Evolutionary conservation across 1,140 invertebrate genomes (phyloP).

Genomic region (Meloidogyne exigua): DNA sequence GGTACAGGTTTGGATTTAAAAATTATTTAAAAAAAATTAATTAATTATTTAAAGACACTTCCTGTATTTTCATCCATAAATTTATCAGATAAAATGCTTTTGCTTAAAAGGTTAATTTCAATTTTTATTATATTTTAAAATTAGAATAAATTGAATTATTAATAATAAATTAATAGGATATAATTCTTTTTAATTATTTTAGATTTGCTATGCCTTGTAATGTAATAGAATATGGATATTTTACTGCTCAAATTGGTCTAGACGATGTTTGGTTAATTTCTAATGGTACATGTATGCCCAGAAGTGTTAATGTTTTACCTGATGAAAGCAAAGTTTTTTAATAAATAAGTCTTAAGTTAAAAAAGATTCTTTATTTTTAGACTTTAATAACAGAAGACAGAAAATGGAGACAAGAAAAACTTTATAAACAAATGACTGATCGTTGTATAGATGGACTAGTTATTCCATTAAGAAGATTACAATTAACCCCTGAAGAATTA

Average conservation of each 20-base stretch:
- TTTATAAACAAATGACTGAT: conserved; percentile 62
- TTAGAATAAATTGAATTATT: too few species aligned
- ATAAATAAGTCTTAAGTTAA: background rate
- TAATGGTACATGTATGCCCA: conserved; percentile 48
- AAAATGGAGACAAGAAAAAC: conserved; percentile 62
- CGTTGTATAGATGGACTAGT: conserved; percentile 62
- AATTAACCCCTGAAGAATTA: conserved; percentile 59
- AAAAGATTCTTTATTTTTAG: conserved; percentile 3
- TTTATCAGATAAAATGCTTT: conserved; percentile 35
- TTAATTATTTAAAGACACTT: conserved; percentile 28
- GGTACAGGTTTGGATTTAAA: conserved; percentile 25
- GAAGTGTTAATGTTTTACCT: conserved; percentile 42
- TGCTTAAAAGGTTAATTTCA: conserved; percentile 42
- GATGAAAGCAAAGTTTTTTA: conserved; percentile 36
- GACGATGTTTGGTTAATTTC: conserved; percentile 52
- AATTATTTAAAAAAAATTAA: background rate
- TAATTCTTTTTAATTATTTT: conserved; percentile 5
- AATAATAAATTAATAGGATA: too few species aligned
- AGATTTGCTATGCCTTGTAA: conserved; percentile 46
- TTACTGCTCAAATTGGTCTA: conserved; percentile 43
- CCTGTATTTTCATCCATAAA: conserved; percentile 34
- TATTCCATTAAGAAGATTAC: conserved; percentile 47
- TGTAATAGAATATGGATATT: conserved; percentile 50
- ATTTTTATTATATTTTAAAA: conserved; percentile 8
- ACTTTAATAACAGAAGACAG: conserved; percentile 41